phyloP scores from a whole-genome alignment of 1,140 invertebrate species.

The Zaprionus ornatus region DNA sequence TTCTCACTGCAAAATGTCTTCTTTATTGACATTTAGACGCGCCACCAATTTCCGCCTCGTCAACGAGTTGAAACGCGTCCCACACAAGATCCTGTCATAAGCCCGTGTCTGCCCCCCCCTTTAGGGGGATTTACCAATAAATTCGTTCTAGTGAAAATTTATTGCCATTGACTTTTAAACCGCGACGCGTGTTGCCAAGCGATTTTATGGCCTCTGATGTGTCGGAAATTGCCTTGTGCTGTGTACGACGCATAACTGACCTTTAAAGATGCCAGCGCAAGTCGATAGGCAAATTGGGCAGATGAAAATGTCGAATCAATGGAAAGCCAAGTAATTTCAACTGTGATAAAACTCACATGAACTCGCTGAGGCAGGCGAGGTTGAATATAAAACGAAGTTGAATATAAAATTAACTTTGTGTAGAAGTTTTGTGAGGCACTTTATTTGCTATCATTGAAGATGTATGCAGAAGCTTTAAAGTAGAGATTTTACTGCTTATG shows the following conservation, averaged over 20 bases:
- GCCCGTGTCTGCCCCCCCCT: slow-evolving; percentile 29
- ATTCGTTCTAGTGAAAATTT: slow-evolving; percentile 82
- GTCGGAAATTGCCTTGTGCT: slow-evolving; percentile 62
- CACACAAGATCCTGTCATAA: slow-evolving; percentile 56
- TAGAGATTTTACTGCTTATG: neutral
- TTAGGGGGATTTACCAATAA: slow-evolving; percentile 70
- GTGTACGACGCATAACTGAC: slow-evolving; percentile 53
- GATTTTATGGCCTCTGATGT: slow-evolving; percentile 61
- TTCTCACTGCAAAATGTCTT: slow-evolving; percentile 61
- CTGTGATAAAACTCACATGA: neutral
- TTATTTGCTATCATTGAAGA: neutral
- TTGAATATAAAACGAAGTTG: neutral
- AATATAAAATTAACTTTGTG: neutral
- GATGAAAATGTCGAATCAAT: slow-evolving; percentile 19
- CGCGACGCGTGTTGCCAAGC: slow-evolving; percentile 68
- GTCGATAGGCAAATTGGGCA: slow-evolving; percentile 44
- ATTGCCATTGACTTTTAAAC: slow-evolving; percentile 79
- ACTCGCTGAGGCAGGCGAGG: neutral
- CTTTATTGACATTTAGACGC: slow-evolving; percentile 80
- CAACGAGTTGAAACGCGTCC: slow-evolving; percentile 64
- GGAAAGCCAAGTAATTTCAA: slow-evolving; percentile 1
- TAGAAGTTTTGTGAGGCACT: too few relatives aligned
- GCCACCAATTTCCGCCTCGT: slow-evolving; percentile 60
- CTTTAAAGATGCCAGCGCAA: slow-evolving; percentile 47
- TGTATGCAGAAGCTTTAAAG: neutral